These are phyloP conservation scores for Molossus molossus DNA, from an alignment of 2,797 vertebrate species.

Conservation along the genomic window DNA sequence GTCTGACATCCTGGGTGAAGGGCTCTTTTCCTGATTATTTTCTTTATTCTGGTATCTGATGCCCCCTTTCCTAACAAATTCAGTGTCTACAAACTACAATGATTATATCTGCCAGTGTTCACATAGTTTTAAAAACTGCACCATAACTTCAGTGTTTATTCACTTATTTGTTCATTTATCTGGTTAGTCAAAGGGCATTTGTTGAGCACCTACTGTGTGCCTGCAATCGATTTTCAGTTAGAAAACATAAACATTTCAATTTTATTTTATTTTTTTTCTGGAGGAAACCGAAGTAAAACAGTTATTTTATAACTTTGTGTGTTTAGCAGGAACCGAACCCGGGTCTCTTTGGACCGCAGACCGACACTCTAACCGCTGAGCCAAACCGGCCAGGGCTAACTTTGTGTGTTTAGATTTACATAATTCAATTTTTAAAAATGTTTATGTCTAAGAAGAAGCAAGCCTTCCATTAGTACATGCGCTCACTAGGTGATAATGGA, in stretches of 20 bases:
- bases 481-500: background rate
- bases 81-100: background rate
- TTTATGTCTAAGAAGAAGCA: background rate
- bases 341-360: too few relatives aligned
- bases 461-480: background rate
- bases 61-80: background rate
- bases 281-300: background rate
- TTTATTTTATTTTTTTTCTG: slow-evolving; percentile 41
- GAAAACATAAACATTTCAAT: background rate
- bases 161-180: slow-evolving; percentile 1
- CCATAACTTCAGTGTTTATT: background rate
- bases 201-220: background rate
- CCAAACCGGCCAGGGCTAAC: too few relatives aligned
- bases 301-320: background rate
- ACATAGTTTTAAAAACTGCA: background rate
- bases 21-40: background rate
- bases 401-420: background rate
- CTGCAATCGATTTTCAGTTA: background rate
- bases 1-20: background rate
- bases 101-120: background rate
- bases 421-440: slow-evolving; percentile 16
- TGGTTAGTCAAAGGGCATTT: background rate
- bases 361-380: too few relatives aligned
- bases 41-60: background rate
- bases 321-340: too few relatives aligned